Evolutionary conservation across 2,888 invertebrate genomes (phyloP).

Genomic region (Ormia ochracea): DNA sequence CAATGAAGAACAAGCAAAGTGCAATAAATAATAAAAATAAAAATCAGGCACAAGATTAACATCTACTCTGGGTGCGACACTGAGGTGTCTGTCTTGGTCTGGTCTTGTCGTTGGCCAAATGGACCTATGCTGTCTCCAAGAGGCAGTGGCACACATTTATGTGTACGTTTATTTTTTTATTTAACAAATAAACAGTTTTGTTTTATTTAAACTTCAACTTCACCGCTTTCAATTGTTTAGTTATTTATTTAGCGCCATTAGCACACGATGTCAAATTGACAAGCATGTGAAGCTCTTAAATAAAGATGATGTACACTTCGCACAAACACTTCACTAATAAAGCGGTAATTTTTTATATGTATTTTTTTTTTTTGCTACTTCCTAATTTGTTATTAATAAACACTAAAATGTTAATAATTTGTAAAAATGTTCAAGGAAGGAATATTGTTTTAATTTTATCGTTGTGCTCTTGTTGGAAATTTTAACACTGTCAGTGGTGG

Average conservation of each 20-base stretch:
- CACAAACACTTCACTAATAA: neutral
- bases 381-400: constrained; percentile 11
- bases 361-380: neutral
- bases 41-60: neutral
- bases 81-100: neutral
- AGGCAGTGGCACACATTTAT: constrained; percentile 20
- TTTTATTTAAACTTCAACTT: constrained; percentile 51
- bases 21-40: neutral
- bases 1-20: neutral
- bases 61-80: neutral
- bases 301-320: constrained; percentile 47
- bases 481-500: constrained; percentile 58
- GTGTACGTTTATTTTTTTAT: constrained; percentile 18
- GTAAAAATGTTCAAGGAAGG: neutral
- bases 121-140: neutral
- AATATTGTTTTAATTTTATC: neutral
- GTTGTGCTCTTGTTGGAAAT: constrained; percentile 8
- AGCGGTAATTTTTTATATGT: neutral
- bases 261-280: constrained; percentile 69
- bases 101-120: neutral
- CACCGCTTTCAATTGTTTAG: constrained; percentile 63
- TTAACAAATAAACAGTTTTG: constrained; percentile 61
- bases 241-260: constrained; percentile 73
- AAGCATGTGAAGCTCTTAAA: constrained; percentile 50
- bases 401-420: constrained; percentile 28